Evolutionary conservation across 2,113 vertebrate species (phyloP), one percentile per base, ranked within the genome.

Genomic region (Pungitius pungitius): DNA sequence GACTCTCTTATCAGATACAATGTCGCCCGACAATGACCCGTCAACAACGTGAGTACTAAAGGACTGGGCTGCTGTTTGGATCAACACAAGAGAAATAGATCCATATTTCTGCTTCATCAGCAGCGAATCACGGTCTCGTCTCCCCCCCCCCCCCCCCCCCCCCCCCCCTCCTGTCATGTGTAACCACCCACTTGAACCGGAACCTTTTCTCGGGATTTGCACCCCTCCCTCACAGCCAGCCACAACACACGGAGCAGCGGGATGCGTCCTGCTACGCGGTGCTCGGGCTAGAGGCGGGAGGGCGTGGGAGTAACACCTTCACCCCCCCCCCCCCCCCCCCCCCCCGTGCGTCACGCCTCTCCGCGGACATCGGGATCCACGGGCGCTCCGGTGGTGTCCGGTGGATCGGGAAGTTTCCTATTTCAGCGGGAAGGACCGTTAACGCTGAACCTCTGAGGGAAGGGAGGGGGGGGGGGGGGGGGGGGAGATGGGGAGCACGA

Each of bases 151-250:
- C 18, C 39, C 27, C 33, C 30, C 30, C 26, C 4, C 22, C 22
- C 43, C 54, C 1, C 24, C 52, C 58, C 43, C 61, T 49, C 30
- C 43, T 51, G 37, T 72, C 18, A 1, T 75, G 63, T 27, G 75
- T 65, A 67, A 54, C 85, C 85, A 66, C 80, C 85, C 80, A 24
- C 82, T 88, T 88, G 87, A 82, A 89, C 88, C 85, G 85, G 85
- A 89, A 89, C 80, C 80, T 69, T 74, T 85, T 59, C 64, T 49
- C n/a, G 12, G 7, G 65, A 55, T 70, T 52, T 37, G 73, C 74
- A 62, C 43, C 59, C 57, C 62, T 72, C 62, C 72, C 75, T 26
- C 24, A 8, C 88, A 77, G 59, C 42, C 70, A 61, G 59, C 24
- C 52, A 37, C 80, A 43, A 37, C 80, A 26, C 60, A 37, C 4